A percentile compares a stretch with the other conserved stretches of the same genome.
These are phyloP conservation scores for Nesogale talazaci DNA, from an alignment of 2,113 vertebrate genomes.

Conservation along the genomic window DNA sequence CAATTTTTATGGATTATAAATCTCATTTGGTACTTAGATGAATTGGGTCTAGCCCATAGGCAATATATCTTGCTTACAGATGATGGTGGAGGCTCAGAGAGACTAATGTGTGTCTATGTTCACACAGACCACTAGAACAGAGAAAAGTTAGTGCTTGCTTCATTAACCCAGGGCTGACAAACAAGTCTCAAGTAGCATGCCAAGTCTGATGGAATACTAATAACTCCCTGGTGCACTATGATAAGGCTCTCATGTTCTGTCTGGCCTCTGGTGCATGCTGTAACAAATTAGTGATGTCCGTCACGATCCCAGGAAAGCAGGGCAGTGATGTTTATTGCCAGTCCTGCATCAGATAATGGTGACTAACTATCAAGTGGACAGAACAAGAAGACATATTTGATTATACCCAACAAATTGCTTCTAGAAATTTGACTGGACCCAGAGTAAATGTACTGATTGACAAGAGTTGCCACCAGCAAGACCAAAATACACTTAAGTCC, in stretches of 20 bases:
- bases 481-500: neutral
- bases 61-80: neutral
- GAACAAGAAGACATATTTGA: neutral
- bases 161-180: neutral
- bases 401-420: neutral
- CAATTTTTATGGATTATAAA: constrained; percentile 9
- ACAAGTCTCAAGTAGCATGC: neutral
- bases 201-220: neutral
- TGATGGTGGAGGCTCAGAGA: neutral
- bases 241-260: neutral
- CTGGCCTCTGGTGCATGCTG: neutral
- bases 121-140: neutral
- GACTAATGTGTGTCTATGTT: neutral
- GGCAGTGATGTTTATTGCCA: neutral
- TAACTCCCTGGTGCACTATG: neutral
- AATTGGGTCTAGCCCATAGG: neutral
- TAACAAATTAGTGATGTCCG: neutral
- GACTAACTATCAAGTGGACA: neutral
- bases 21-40: neutral
- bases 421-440: neutral
- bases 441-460: constrained; percentile 5
- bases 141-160: neutral
- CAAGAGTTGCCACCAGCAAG: constrained; percentile 3
- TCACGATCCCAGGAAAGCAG: neutral
- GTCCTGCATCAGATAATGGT: neutral